Evolutionary conservation across 92 coral and sea anemone genomes (phyloP), one percentile per base, ranked within the genome.

Genomic region (Actinernus sp.): DNA sequence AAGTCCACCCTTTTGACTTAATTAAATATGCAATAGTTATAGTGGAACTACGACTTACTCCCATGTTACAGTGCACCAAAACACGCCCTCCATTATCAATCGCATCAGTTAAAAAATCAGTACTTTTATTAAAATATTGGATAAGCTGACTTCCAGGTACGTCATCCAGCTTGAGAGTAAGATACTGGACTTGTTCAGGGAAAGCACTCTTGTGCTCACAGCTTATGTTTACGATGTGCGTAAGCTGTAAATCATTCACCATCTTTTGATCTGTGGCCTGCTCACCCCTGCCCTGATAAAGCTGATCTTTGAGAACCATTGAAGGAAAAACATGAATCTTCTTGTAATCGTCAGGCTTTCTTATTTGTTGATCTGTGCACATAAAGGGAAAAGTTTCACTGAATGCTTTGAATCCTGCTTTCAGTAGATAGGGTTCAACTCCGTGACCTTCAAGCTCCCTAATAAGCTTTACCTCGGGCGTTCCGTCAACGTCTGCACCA

Each of bases 41-140:
- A 7, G 99, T 87, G 1, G 99, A 95, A 48, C 99, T 95, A 26
- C 99, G 87, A 44, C 99, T 95, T 36, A 95, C 97, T 14, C 99
- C 99, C 27, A 95, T 78, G 68, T 95, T 92, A 43, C 99, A 95
- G 59, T 95, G 99, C 4, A 95, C 95, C 59, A 95, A 55, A 34
- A 84, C 96, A 30, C 95, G 75, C 14, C 99, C 99, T 14, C 90
- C 93, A 12, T 48, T 43, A 48, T 64, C 55, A 25, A 95, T 49
- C 13, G 96, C 93, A 38, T 83, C 62, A 26, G 31, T 64, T 33
- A 95, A 72, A 59, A 95, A 95, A 52, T 81, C 68, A 65, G 49
- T 79, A 7, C 92, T 84, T 58, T 84, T 92, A 45, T 74, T 45
- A 49, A 95, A 95, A 52, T 83, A 83, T 13, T 79, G 19, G 39